These are phyloP conservation scores for Chloroceryle amazona DNA, from an alignment of 2,797 vertebrate genomes.

Conservation along the genomic window DNA sequence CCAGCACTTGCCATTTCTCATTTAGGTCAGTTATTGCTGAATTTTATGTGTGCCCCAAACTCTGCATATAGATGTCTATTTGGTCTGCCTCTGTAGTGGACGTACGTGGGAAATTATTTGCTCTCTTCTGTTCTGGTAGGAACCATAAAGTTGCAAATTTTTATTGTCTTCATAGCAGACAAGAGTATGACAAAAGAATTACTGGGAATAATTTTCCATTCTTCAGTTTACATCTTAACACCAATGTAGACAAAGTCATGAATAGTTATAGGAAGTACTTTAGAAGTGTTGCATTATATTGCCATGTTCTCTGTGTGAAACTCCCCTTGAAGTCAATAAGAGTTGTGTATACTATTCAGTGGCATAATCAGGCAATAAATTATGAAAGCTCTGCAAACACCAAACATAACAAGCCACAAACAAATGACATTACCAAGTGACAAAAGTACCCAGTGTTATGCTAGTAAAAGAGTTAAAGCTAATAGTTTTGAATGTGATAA, in stretches of 20 bases:
- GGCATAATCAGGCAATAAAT: conserved; percentile 65
- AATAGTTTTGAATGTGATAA: neutral
- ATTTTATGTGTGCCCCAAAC: neutral
- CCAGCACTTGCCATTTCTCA: neutral
- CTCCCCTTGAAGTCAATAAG: conserved; percentile 40
- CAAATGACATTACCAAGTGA: conserved; percentile 10
- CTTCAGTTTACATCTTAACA: conserved; percentile 58
- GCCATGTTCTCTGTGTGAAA: conserved; percentile 73
- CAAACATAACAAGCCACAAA: conserved; percentile 50
- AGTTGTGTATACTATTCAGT: conserved; percentile 45
- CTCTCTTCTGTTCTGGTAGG: neutral
- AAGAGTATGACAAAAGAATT: conserved; percentile 51
- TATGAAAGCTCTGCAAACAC: conserved; percentile 65
- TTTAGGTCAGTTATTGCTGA: neutral
- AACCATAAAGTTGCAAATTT: neutral
- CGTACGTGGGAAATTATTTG: neutral
- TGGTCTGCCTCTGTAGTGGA: neutral
- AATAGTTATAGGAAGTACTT: conserved; percentile 59
- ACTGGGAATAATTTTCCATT: conserved; percentile 54
- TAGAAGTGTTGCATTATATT: conserved; percentile 50
- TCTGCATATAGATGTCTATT: neutral
- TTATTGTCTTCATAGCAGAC: neutral
- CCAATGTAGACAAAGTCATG: conserved; percentile 63
- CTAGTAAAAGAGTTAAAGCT: conserved; percentile 12
- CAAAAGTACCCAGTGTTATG: conserved; percentile 13